A percentile compares a stretch with the other conserved stretches of the same genome.
These are phyloP conservation scores for Spisula subtruncata DNA, from an alignment of 2,888 invertebrate species.

Conservation along the genomic window DNA sequence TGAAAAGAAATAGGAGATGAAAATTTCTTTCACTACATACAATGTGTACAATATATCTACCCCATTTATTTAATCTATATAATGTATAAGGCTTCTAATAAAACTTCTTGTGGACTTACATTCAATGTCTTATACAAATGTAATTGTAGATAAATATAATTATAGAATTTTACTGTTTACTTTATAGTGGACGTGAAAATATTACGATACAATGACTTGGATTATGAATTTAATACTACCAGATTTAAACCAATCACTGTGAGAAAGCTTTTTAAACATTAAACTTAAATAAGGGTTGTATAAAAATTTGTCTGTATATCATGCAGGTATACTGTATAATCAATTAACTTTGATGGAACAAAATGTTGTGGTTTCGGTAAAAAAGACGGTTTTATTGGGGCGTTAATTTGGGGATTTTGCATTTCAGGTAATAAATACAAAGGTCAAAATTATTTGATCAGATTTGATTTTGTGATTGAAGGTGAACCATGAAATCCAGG, in stretches of 20 bases:
- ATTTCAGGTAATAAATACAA: no score
- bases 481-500: no score
- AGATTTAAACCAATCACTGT: slow-evolving; percentile 5
- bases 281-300: no score
- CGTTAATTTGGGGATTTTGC: no score
- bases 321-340: no score
- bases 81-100: background rate
- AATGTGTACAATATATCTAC: background rate
- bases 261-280: background rate
- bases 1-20: background rate
- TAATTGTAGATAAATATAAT: background rate
- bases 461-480: no score
- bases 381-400: no score
- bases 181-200: background rate
- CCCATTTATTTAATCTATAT: background rate
- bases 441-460: no score
- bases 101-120: background rate
- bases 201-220: background rate
- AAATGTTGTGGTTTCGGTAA: no score
- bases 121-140: slow-evolving; percentile 5
- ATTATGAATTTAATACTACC: background rate
- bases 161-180: background rate
- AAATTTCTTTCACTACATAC: background rate
- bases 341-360: no score
- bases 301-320: no score